phyloP scores from a whole-genome alignment of 1,140 invertebrate species.

The Drosophila sp. region DNA sequence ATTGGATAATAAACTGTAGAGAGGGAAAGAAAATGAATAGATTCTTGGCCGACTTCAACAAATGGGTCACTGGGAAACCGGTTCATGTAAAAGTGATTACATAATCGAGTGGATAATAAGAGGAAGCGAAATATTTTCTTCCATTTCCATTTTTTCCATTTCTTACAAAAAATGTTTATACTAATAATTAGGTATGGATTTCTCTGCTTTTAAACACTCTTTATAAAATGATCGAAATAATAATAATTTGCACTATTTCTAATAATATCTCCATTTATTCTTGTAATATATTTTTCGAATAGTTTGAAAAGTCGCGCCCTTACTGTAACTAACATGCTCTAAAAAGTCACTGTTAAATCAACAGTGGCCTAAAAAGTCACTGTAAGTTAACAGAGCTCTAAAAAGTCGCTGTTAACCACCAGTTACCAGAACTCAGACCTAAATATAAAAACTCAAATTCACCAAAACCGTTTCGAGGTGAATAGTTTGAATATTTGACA shows the following conservation, averaged over 20 bases:
- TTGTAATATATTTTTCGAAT: not conserved
- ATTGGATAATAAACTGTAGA: not conserved
- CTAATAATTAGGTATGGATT: too few relatives aligned
- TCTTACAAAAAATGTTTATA: too few relatives aligned
- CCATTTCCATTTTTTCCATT: too few relatives aligned
- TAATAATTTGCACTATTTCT: too few relatives aligned
- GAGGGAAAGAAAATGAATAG: not conserved
- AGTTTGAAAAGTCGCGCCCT: not conserved
- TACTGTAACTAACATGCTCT: too few relatives aligned
- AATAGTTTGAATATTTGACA: not conserved
- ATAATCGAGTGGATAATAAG: not conserved
- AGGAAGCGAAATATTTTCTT: not conserved
- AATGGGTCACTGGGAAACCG: constrained; percentile 12
- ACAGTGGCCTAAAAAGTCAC: not conserved
- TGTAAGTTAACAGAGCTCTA: not conserved
- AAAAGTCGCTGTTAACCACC: not conserved
- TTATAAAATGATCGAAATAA: too few relatives aligned
- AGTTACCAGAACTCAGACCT: not conserved
- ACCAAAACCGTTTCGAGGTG: not conserved
- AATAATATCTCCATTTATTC: too few relatives aligned
- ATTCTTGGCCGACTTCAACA: not conserved
- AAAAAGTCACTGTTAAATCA: not conserved
- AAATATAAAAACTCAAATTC: not conserved
- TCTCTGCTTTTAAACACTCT: too few relatives aligned
- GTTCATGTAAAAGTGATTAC: constrained; percentile 1